Conservation (phyloP, 2,113 vertebrate genomes). For the Phaethon lepturus region DNA sequence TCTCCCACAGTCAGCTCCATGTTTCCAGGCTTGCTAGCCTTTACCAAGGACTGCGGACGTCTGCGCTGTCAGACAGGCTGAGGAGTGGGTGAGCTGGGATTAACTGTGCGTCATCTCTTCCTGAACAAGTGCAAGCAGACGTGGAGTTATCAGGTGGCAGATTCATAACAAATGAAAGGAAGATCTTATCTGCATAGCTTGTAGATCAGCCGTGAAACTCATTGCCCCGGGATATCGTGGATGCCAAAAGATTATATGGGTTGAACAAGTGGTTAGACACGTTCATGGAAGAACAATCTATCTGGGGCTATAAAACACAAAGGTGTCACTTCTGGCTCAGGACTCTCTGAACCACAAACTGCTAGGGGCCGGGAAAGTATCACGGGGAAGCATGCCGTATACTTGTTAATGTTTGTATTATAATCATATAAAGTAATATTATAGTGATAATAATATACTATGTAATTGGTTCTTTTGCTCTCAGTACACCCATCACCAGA, state of each 20-base stretch:
- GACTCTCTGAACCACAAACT: background rate
- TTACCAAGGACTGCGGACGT: background rate
- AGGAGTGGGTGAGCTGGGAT: conserved; percentile 4
- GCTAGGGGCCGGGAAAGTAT: background rate
- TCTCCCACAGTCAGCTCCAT: background rate
- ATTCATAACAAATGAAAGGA: background rate
- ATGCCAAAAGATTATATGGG: background rate
- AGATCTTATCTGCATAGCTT: conserved; percentile 25
- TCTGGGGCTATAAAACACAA: background rate
- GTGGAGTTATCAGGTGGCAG: background rate
- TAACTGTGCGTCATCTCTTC: background rate
- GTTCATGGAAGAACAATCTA: background rate
- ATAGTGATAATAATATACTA: background rate
- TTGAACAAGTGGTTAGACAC: background rate
- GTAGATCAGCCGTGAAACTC: background rate
- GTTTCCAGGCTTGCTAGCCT: background rate
- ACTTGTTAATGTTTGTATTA: background rate
- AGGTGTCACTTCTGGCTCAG: background rate
- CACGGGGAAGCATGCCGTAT: background rate
- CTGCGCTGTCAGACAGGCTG: background rate
- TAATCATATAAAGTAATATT: background rate
- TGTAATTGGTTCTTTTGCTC: background rate
- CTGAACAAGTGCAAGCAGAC: background rate
- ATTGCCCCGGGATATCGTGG: background rate
- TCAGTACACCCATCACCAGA: background rate